phyloP scores from a whole-genome alignment of 2,113 vertebrate genomes.

The Tachycineta bicolor region DNA sequence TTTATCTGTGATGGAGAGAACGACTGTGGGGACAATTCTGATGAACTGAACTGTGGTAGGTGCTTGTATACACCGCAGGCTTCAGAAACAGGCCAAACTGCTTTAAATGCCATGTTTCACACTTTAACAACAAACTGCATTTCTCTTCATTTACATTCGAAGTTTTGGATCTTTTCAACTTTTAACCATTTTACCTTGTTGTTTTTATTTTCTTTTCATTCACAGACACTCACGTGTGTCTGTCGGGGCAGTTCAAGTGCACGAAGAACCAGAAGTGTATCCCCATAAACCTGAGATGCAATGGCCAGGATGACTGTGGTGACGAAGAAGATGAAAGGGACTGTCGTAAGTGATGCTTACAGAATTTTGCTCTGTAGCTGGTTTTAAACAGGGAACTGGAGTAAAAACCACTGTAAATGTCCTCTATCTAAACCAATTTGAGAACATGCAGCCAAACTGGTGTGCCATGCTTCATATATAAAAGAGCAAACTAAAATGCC shows the following conservation, averaged over 20 bases:
- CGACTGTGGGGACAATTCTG: conserved; percentile 97
- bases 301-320: conserved; percentile 95
- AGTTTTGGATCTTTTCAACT: not conserved
- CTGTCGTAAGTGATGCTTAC: conserved; percentile 87
- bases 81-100: not conserved
- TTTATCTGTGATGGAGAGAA: conserved; percentile 99
- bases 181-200: not conserved
- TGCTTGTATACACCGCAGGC: not conserved
- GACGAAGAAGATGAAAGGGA: conserved; percentile 96
- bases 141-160: not conserved
- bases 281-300: conserved; percentile 93
- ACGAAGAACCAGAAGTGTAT: conserved; percentile 95
- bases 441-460: not conserved
- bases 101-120: not conserved
- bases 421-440: not conserved
- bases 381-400: not conserved
- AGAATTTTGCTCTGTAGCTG: not conserved
- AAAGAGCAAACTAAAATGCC: not conserved
- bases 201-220: not conserved
- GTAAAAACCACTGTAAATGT: not conserved
- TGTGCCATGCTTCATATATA: not conserved
- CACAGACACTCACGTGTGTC: conserved; percentile 93
- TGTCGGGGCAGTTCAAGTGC: conserved; percentile 97
- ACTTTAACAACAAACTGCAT: not conserved
- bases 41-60: conserved; percentile 96